A percentile compares a stretch with the other conserved stretches of the same genome.
Evolutionary conservation across 2,113 vertebrate genomes (phyloP).

Genomic region (Bos javanicus): DNA sequence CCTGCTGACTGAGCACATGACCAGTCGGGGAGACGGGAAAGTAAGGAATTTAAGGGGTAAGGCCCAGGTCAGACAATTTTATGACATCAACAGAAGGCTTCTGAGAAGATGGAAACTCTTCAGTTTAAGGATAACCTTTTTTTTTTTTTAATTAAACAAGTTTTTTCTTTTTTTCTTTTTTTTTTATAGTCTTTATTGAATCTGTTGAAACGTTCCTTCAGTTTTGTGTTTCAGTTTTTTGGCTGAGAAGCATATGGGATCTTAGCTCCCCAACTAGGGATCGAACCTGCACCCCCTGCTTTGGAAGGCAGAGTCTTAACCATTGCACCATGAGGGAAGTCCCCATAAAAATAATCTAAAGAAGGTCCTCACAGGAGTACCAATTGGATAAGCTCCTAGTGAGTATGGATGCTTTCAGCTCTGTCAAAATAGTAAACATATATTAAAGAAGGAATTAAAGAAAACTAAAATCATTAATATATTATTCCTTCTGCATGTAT

Average conservation of each 20-base stretch:
- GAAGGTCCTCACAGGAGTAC: not conserved
- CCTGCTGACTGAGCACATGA: not conserved
- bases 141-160: not conserved
- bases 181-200: not conserved
- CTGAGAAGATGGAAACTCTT: not conserved
- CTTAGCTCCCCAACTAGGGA: not conserved
- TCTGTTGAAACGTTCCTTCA: not conserved
- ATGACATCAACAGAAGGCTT: not conserved
- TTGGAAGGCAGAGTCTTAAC: not conserved
- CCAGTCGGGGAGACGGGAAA: not conserved
- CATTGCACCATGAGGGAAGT: not conserved
- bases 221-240: not conserved
- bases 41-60: not conserved
- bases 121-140: not conserved
- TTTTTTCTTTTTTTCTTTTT: too few relatives aligned
- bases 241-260: not conserved
- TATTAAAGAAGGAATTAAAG: not conserved
- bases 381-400: not conserved
- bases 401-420: not conserved
- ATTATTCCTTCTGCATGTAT: not conserved
- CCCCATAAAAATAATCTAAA: not conserved
- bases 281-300: not conserved
- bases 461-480: not conserved
- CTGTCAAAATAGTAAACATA: not conserved
- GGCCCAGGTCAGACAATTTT: not conserved